phyloP scores from a whole-genome alignment of 2,113 vertebrate species.

The Seriola rivoliana region DNA sequence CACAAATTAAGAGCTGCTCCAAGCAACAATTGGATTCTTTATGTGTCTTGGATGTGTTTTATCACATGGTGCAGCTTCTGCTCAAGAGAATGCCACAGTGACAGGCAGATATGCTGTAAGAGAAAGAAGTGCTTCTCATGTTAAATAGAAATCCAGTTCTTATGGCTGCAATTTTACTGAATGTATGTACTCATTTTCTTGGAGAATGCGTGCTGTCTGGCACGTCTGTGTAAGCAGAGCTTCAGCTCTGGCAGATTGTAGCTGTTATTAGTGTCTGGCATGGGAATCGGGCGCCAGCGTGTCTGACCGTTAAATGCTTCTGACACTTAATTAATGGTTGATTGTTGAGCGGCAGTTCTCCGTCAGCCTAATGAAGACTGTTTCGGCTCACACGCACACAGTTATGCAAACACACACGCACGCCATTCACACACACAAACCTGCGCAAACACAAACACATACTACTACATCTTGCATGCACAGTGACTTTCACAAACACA shows the following conservation, averaged over 20 bases:
- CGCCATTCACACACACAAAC: not conserved
- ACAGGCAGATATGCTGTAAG: conserved; percentile 1
- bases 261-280: conserved; percentile 67
- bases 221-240: conserved; percentile 30
- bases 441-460: not conserved
- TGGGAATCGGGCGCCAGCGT: conserved; percentile 50
- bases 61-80: not conserved
- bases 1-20: conserved; percentile 9
- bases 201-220: conserved; percentile 41
- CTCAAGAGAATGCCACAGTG: not conserved
- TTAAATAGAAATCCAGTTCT: conserved; percentile 38
- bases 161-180: conserved; percentile 22
- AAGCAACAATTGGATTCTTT: conserved; percentile 6
- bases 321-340: conserved; percentile 80
- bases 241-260: conserved; percentile 57
- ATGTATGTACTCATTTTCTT: conserved; percentile 49
- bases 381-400: conserved; percentile 8
- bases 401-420: not conserved
- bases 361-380: conserved; percentile 64
- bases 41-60: conserved; percentile 1
- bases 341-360: conserved; percentile 71
- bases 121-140: not conserved
- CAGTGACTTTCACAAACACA: conserved; percentile 33
- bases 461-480: not conserved
- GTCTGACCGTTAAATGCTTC: conserved; percentile 73